Conservation (phyloP, 2,113 vertebrate genomes). For the Empidonax alnorum region DNA sequence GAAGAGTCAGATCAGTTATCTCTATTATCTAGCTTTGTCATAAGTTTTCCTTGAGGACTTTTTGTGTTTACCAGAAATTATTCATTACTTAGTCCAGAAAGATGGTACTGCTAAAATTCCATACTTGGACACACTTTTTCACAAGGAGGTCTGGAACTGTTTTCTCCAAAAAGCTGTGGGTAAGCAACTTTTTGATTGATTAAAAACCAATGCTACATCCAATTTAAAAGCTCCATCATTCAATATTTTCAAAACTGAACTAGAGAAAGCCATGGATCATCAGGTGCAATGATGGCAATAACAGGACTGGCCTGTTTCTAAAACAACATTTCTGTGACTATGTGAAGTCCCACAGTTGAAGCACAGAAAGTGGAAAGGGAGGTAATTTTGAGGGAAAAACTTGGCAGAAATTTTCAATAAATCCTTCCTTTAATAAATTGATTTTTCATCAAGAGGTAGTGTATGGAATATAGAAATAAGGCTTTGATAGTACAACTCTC, state of each 20-base stretch:
- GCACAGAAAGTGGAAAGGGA: not conserved
- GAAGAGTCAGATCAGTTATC: not conserved
- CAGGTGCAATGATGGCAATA: not conserved
- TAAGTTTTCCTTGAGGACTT: not conserved
- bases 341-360: not conserved
- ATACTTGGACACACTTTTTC: not conserved
- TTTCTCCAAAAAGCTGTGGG: accelerated
- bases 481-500: not conserved
- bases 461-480: not conserved
- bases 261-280: not conserved
- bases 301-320: not conserved
- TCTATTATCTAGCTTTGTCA: not conserved
- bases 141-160: not conserved
- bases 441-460: not conserved
- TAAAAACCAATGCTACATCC: not conserved
- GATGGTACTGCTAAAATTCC: not conserved
- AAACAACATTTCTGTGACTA: not conserved
- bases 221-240: not conserved
- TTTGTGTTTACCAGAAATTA: not conserved
- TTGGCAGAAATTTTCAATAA: not conserved
- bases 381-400: not conserved
- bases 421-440: not conserved
- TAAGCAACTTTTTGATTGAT: not conserved
- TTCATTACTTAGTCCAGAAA: not conserved
- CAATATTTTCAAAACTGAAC: not conserved